Evolutionary conservation across 2,888 invertebrate species (phyloP).

Genomic region (Pandemis cinnamomeana): DNA sequence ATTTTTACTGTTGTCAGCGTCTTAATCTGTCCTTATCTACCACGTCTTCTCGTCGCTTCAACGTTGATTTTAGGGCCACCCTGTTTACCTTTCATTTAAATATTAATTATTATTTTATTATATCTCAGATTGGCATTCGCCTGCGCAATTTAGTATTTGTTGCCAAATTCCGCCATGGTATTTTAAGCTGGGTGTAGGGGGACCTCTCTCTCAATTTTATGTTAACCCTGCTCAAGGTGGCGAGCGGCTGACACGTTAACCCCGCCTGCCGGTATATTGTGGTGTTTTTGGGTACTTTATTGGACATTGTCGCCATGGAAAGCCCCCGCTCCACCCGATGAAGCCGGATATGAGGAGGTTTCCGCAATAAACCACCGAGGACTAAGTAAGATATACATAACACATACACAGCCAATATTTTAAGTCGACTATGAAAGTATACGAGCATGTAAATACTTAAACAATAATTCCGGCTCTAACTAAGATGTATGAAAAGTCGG

Average conservation of each 20-base stretch:
- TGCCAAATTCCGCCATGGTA: not conserved
- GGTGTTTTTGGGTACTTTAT: constrained; percentile 29
- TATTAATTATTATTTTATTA: too few relatives aligned
- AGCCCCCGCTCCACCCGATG: constrained; percentile 39
- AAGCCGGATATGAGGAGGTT: constrained; percentile 41
- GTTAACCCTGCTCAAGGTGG: constrained; percentile 5
- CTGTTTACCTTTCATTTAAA: too few relatives aligned
- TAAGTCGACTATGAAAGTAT: not conserved
- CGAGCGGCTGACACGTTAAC: constrained; percentile 7
- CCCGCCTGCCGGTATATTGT: constrained; percentile 1
- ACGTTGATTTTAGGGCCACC: not conserved
- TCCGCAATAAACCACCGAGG: constrained; percentile 31
- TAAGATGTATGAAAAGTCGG: too few relatives aligned
- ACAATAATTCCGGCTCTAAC: not conserved
- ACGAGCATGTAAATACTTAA: not conserved
- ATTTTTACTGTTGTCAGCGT: too few relatives aligned
- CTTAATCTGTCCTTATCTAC: not conserved
- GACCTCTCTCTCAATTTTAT: not conserved
- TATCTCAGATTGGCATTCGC: too few relatives aligned
- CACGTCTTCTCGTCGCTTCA: not conserved
- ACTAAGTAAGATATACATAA: not conserved
- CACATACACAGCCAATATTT: not conserved
- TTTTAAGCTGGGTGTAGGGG: constrained; percentile 1
- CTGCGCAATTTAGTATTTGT: not conserved
- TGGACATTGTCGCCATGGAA: constrained; percentile 11